phyloP scores from a whole-genome alignment of 2,888 invertebrate species.

The Plusia festucae region DNA sequence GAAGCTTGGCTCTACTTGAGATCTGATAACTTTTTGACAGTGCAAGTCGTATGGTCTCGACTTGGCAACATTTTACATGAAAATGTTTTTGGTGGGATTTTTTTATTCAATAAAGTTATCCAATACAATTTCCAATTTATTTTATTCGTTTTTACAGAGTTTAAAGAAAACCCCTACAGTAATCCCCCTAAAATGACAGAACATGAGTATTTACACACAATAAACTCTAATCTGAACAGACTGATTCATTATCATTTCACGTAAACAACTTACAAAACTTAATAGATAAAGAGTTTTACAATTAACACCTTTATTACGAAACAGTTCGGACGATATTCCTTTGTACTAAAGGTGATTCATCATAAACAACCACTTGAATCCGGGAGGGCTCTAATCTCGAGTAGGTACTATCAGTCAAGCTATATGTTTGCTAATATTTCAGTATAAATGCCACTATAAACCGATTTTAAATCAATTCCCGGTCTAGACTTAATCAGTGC shows the following conservation, averaged over 20 bases:
- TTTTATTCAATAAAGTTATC: not conserved
- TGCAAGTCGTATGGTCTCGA: too few species aligned
- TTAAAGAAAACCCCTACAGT: not conserved
- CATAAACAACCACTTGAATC: not conserved
- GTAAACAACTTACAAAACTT: not conserved
- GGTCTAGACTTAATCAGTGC: conserved; percentile 3
- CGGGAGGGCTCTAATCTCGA: conserved; percentile 17
- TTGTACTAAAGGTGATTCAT: not conserved
- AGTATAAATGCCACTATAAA: conserved; percentile 33
- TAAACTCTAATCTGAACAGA: not conserved
- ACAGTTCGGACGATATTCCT: conserved; percentile 12
- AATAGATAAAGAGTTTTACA: not conserved
- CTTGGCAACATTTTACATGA: too few species aligned
- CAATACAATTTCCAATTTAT: not conserved
- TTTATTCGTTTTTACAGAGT: not conserved
- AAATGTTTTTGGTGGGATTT: too few species aligned
- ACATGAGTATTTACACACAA: not conserved
- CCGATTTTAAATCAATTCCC: conserved; percentile 9
- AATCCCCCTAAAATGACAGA: not conserved
- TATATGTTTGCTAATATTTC: not conserved
- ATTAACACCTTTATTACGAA: not conserved
- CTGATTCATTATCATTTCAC: conserved; percentile 3
- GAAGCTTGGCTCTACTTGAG: too few species aligned
- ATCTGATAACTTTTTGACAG: too few species aligned
- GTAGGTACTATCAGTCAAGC: conserved; percentile 9